Evolutionary conservation across 1,140 invertebrate genomes (phyloP).

Genomic region (Aplysia californica): DNA sequence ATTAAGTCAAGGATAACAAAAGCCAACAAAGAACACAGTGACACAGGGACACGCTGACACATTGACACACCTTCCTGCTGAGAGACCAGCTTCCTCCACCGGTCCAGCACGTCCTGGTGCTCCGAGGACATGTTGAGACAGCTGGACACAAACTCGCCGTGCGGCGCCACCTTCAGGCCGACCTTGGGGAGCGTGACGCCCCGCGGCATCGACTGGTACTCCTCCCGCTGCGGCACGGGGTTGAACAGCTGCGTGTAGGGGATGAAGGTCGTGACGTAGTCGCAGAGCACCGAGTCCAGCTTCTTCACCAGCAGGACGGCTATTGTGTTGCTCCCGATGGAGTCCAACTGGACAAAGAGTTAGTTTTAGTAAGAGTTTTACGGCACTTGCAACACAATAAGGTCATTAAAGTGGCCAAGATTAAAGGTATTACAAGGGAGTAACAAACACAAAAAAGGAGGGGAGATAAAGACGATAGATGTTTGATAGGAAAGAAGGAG

Average conservation of each 20-base stretch:
- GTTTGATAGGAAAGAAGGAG: no score
- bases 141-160: not conserved
- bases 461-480: no score
- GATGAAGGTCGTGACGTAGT: conserved; percentile 20
- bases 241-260: conserved; percentile 20
- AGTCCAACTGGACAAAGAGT: conserved; percentile 5
- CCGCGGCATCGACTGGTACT: not conserved
- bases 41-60: no score
- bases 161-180: conserved; percentile 11
- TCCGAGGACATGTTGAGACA: conserved; percentile 11
- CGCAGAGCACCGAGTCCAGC: conserved; percentile 14
- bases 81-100: no score
- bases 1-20: no score
- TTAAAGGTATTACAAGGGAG: no score
- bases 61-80: no score
- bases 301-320: conserved; percentile 1
- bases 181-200: conserved; percentile 19
- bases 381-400: no score
- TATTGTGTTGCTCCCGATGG: not conserved
- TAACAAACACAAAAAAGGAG: no score
- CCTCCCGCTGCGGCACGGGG: not conserved
- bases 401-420: no score
- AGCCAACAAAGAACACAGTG: no score
- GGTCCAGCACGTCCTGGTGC: conserved; percentile 11
- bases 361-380: no score